Evolutionary conservation across 2,888 invertebrate genomes (phyloP), one percentile per base, ranked within the genome.

Genomic region (Opisthograptis luteolata): DNA sequence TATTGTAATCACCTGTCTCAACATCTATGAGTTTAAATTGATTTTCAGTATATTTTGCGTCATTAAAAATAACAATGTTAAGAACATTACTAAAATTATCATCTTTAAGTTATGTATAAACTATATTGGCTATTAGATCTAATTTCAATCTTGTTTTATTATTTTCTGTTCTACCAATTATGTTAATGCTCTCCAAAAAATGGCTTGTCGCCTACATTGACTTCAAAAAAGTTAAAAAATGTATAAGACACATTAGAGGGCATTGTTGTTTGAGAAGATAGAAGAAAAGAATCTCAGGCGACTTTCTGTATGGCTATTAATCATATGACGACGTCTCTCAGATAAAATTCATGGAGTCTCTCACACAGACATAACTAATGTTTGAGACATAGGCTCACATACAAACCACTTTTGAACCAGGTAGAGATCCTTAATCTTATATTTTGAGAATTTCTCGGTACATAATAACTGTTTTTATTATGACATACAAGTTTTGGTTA

Each of bases 301-400:
- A 73, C 78, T 80, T 66, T 78, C 70, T 68, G 79, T 80, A 64
- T 60, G 68, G 66, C 70, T 82, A 90, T 90, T 87, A 84, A 87
- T 89, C 88, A 88, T 87, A 81, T 55, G 80, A 79, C 76, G 58
- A 74, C 68, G 79, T 70, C 72, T 62, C 51, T 41, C 63, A 82
- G 85, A 86, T 84, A 85, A 81, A 82, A 79, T 63, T 77, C 72
- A 68, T 68, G 67, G 70, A 60, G 59, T 64, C 68, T 63, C 70
- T 62, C 67, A 70, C 64, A 66, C 61, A 70, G 55, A 55, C 60
- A 61, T 45, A 44, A 51, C 40, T 45, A 51, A 51, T 36, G 44
- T 13, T 35, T 14, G 40, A 68, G 42, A 37, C 46, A 49, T 57
- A 58, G 58, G 46, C 48, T 62, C 63, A 69, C 67, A 73, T 65